phyloP scores from a whole-genome alignment of 2,888 invertebrate genomes.

The Lottia gigantea region DNA sequence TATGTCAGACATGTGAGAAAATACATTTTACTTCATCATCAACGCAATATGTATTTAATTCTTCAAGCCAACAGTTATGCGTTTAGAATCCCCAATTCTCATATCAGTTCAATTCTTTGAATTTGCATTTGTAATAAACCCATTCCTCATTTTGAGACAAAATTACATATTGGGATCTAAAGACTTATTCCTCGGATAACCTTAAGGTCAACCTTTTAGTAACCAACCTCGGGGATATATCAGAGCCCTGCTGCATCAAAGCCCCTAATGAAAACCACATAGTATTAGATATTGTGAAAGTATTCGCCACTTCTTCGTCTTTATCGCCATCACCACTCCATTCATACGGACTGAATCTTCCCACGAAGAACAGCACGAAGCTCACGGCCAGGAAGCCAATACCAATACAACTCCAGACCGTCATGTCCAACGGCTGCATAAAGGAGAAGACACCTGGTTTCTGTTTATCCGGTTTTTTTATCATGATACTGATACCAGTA shows the following conservation, averaged over 20 bases:
- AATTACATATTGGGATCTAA: background rate
- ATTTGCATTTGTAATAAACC: too few species aligned
- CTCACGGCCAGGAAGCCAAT: conserved; percentile 96
- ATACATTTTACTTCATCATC: too few species aligned
- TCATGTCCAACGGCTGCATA: conserved; percentile 92
- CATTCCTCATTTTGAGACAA: too few species aligned
- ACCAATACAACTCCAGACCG: conserved; percentile 92
- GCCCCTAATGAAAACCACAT: conserved; percentile 98
- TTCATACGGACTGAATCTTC: conserved; percentile 94
- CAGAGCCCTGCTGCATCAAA: conserved; percentile 98
- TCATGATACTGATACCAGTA: conserved; percentile 94
- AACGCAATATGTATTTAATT: too few species aligned
- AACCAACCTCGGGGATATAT: conserved; percentile 90
- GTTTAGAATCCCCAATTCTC: too few species aligned
- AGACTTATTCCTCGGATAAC: background rate
- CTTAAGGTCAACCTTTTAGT: background rate
- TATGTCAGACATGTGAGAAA: too few species aligned
- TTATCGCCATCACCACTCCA: conserved; percentile 74
- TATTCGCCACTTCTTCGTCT: conserved; percentile 51
- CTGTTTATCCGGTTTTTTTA: conserved; percentile 90
- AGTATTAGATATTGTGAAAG: conserved; percentile 92
- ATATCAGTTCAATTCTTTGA: too few species aligned
- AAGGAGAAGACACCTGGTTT: conserved; percentile 97
- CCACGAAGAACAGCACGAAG: conserved; percentile 96
- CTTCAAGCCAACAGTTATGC: too few species aligned